Conservation (phyloP, 2,797 vertebrate species). For the Coreius guichenoti region DNA sequence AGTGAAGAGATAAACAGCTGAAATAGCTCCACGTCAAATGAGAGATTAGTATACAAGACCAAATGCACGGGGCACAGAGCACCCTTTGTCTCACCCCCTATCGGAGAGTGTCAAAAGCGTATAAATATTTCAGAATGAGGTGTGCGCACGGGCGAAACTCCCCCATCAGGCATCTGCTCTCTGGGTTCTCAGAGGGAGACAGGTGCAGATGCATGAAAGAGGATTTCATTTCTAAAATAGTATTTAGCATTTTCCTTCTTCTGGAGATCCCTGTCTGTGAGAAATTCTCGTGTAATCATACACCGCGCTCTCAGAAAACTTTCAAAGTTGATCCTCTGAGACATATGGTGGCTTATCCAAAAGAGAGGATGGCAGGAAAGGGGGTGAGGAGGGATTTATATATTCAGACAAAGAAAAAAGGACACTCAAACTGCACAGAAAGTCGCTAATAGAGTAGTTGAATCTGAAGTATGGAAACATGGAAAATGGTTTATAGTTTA, state of each 20-base stretch:
- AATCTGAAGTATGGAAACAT: slow-evolving; percentile 17
- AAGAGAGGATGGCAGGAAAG: slow-evolving; percentile 54
- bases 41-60: slow-evolving; percentile 67
- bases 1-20: slow-evolving; percentile 68
- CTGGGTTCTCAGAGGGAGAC: slow-evolving; percentile 91
- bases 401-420: slow-evolving; percentile 48
- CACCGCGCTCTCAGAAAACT: slow-evolving; percentile 78
- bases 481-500: slow-evolving; percentile 47
- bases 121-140: slow-evolving; percentile 99
- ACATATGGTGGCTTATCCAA: slow-evolving; percentile 78
- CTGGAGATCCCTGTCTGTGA: slow-evolving; percentile 79
- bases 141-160: slow-evolving; percentile 85
- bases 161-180: slow-evolving; percentile 91
- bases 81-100: slow-evolving; percentile 87
- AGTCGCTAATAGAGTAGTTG: not conserved
- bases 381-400: slow-evolving; percentile 70
- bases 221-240: slow-evolving; percentile 98
- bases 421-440: slow-evolving; percentile 9
- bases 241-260: slow-evolving; percentile 81
- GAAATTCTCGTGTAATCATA: slow-evolving; percentile 84
- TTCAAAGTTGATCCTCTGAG: slow-evolving; percentile 81
- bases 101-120: slow-evolving; percentile 92
- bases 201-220: slow-evolving; percentile 95
- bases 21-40: slow-evolving; percentile 60
- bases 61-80: slow-evolving; percentile 78